Evolutionary conservation across 2,888 invertebrate species (phyloP).

Genomic region (Chirona hameri): DNA sequence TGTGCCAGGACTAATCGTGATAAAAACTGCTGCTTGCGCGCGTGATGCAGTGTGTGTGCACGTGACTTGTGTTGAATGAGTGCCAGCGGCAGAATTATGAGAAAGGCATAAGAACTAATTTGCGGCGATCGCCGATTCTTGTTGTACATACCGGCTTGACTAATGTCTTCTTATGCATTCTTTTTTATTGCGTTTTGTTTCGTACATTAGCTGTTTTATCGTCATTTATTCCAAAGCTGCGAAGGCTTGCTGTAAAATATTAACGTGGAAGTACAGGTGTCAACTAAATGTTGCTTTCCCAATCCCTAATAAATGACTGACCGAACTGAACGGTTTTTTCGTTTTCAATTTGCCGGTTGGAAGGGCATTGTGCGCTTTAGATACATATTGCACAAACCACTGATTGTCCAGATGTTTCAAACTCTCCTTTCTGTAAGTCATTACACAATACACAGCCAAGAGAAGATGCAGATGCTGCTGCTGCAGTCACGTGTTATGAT

Average conservation of each 20-base stretch:
- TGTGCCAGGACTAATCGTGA: constrained; percentile 4
- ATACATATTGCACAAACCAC: no score
- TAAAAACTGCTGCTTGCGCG: constrained; percentile 8
- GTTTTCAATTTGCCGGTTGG: background rate
- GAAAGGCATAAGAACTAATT: background rate
- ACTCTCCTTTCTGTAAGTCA: no score
- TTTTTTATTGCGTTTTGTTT: constrained; percentile 28
- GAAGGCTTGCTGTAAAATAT: constrained; percentile 4
- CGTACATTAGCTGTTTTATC: constrained; percentile 28
- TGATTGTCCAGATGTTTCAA: no score
- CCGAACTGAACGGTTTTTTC: background rate
- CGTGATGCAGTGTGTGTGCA: background rate
- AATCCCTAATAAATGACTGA: constrained; percentile 14
- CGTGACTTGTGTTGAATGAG: constrained; percentile 23
- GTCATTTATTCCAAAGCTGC: constrained; percentile 12
- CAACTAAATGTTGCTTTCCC: constrained; percentile 27
- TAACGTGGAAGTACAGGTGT: background rate
- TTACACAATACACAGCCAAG: no score
- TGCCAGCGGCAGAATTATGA: constrained; percentile 8
- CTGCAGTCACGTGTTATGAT: no score
- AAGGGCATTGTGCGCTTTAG: no score
- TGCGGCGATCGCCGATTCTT: background rate
- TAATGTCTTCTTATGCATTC: constrained; percentile 28
- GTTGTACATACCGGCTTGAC: background rate
- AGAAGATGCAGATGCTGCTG: no score